phyloP scores from a whole-genome alignment of 1,140 invertebrate genomes.

The Orius laevigatus region DNA sequence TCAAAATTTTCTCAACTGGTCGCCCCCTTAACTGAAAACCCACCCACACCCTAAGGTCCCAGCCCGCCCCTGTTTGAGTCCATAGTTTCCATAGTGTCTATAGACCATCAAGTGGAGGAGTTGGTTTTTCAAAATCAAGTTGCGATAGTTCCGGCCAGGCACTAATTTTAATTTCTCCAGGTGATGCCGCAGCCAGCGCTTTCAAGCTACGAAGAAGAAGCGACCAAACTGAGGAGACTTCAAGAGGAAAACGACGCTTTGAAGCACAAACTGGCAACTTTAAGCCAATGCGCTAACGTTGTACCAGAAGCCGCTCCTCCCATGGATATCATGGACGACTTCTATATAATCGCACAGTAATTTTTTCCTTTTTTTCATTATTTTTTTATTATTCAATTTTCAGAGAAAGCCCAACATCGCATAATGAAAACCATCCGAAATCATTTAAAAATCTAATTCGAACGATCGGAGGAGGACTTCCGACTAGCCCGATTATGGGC shows the following conservation, averaged over 20 bases:
- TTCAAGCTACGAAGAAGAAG: conserved; percentile 70
- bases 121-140: too few species aligned
- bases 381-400: conserved; percentile 17
- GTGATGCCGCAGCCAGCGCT: conserved; percentile 70
- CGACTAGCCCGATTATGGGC: conserved; percentile 57
- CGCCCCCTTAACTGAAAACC: too few species aligned
- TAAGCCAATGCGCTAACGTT: conserved; percentile 21
- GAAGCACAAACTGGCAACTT: conserved; percentile 33
- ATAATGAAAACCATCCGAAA: conserved; percentile 31
- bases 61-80: too few species aligned
- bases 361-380: conserved; percentile 23
- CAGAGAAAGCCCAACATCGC: conserved; percentile 33
- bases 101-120: too few species aligned
- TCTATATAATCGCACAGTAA: conserved; percentile 77
- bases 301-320: conserved; percentile 39
- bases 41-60: too few species aligned
- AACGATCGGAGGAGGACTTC: conserved; percentile 51
- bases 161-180: conserved; percentile 26
- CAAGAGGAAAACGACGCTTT: conserved; percentile 69
- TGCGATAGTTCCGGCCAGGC: too few species aligned
- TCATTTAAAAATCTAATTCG: conserved; percentile 57
- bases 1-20: too few species aligned
- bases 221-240: conserved; percentile 54
- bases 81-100: too few species aligned
- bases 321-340: conserved; percentile 73